A percentile compares a stretch with the other conserved stretches of the same genome.
phyloP scores from a whole-genome alignment of 37 sponge, comb jelly and placozoan genomes.

The Beroe forskalii region DNA sequence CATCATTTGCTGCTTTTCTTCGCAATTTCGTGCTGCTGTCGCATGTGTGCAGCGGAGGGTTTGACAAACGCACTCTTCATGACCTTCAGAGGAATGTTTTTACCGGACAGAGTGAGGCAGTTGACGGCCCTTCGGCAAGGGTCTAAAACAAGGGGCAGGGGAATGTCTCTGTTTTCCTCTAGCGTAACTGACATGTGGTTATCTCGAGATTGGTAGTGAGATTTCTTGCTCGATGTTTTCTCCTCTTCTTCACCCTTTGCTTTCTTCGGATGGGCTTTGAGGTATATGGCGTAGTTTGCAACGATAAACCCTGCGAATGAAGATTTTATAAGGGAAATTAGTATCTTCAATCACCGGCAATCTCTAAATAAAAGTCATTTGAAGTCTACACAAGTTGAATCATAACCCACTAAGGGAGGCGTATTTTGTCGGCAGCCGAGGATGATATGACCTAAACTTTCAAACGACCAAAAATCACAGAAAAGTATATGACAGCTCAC shows the following conservation, averaged over 20 bases:
- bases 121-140: constrained; percentile 34
- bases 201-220: constrained; percentile 39
- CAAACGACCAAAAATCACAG: no score
- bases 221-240: constrained; percentile 24
- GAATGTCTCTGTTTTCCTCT: constrained; percentile 35
- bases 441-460: no score
- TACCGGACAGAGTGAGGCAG: constrained; percentile 26
- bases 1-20: neutral
- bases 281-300: constrained; percentile 22
- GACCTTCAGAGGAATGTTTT: constrained; percentile 33
- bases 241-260: constrained; percentile 51
- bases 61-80: constrained; percentile 60
- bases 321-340: neutral
- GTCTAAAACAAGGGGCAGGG: constrained; percentile 17
- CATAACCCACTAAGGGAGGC: no score
- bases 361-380: no score
- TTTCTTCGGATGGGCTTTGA: constrained; percentile 14
- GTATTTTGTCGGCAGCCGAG: no score
- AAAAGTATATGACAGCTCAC: no score
- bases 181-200: constrained; percentile 47
- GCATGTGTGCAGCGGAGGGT: constrained; percentile 42
- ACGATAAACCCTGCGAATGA: neutral
- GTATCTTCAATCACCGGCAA: no score
- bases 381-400: no score
- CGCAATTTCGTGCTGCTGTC: constrained; percentile 1